Percentiles rank a stretch among this genome's conserved stretches.
Evolutionary conservation across 2,888 invertebrate genomes (phyloP).

Genomic region (Aphidius colemani): DNA sequence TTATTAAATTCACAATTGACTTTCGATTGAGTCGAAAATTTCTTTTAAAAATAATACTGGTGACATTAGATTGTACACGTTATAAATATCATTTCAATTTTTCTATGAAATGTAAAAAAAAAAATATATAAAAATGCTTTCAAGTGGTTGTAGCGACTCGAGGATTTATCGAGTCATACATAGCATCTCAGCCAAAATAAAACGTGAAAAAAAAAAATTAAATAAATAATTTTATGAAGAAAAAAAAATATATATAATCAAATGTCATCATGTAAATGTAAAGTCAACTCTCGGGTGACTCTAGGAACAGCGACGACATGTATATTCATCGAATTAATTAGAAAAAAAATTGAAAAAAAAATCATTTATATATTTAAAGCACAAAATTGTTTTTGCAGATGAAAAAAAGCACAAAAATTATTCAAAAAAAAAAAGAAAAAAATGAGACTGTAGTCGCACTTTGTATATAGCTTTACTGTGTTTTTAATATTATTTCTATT

Average conservation of each 20-base stretch:
- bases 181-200: constrained; percentile 35
- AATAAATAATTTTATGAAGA: background rate
- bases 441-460: constrained; percentile 55
- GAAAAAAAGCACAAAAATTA: constrained; percentile 16
- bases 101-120: too few species aligned
- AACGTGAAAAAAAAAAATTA: constrained; percentile 6
- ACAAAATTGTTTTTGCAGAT: background rate
- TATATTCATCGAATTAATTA: constrained; percentile 6
- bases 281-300: constrained; percentile 1
- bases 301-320: constrained; percentile 4
- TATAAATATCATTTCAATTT: constrained; percentile 23
- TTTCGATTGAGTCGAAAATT: too few species aligned
- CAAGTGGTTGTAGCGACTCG: constrained; percentile 37
- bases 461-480: constrained; percentile 57
- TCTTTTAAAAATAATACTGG: constrained; percentile 9
- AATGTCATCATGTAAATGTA: background rate
- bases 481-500: constrained; percentile 45
- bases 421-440: constrained; percentile 6
- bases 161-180: constrained; percentile 33
- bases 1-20: constrained; percentile 12
- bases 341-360: constrained; percentile 12
- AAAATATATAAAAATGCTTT: constrained; percentile 18
- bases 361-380: background rate
- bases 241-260: background rate
- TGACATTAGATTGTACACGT: background rate